Evolutionary conservation across 1,140 invertebrate species (phyloP), one percentile per base, ranked within the genome.

Genomic region (Drosophila santomea): DNA sequence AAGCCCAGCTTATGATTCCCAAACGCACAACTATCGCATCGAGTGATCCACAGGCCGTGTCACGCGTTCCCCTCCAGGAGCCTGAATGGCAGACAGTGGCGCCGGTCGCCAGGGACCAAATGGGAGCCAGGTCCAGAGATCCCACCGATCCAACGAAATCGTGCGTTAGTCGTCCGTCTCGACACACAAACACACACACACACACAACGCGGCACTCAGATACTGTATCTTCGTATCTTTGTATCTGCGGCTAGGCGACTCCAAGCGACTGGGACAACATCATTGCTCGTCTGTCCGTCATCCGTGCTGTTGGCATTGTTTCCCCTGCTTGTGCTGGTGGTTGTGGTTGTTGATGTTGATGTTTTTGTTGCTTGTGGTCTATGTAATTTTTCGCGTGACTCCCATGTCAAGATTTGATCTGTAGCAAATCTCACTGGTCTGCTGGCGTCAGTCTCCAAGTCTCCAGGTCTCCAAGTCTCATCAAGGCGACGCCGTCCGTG

Each of bases 371-470:
- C 7, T 74, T 74, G n/a, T 61, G 52, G 25, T 50, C 54, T 51
- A 39, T 75, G 72, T 75, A 74, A 66, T 68, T 66, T 81, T 85
- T 86, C 63, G 82, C 82, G 78, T 85, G 81, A 85, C 82, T 86
- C 62, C 75, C 75, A 72, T 83, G 80, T 80, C 78, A 63, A 66
- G 72, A 76, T 76, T 57, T 43, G 77, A 85, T 80, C 68, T 86
- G 74, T 61, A 73, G 43, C 43, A 61, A 38, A 84, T 84, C 80
- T 84, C 48, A 71, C 52, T 74, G 36, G 68, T 66, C 61, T 35
- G 55, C 43, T 47, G 63, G 28, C 66, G 43, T 43, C 61, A 35
- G 64, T 61, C 41, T 45, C 14, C 25, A 32, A 14, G 64, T 60
- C 41, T 44, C 12, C 23, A 28, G 32, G n/a, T 54, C 48, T 52